These are phyloP conservation scores for Panurus biarmicus DNA, from an alignment of 2,113 vertebrate species.

Conservation along the genomic window DNA sequence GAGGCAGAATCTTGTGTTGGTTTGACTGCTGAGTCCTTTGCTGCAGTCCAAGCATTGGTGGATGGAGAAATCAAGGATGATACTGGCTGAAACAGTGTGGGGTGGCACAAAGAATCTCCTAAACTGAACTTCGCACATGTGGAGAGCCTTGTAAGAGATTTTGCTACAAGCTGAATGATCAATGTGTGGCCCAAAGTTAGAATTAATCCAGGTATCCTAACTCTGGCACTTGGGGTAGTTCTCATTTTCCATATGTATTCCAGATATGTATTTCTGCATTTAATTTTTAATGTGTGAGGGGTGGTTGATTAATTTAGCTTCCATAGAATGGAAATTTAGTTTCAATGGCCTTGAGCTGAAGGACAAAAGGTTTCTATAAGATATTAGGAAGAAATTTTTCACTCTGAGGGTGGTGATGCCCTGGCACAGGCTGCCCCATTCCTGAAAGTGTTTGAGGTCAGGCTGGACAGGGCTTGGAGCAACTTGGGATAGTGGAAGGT, in stretches of 20 bases:
- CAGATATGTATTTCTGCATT: rapidly evolving
- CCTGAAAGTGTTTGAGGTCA: neutral
- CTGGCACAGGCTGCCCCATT: neutral
- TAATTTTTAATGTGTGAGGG: neutral
- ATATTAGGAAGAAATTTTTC: neutral
- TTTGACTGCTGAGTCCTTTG: neutral
- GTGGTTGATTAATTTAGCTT: neutral
- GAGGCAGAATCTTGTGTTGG: neutral
- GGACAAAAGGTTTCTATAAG: neutral
- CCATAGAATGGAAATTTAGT: neutral
- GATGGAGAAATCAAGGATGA: neutral
- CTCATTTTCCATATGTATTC: neutral
- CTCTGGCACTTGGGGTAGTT: neutral
- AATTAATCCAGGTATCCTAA: neutral
- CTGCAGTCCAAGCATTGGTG: rapidly evolving
- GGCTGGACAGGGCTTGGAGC: neutral
- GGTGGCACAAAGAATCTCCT: neutral
- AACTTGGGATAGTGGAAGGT: neutral
- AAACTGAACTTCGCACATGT: rapidly evolving
- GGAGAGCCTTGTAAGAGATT: neutral
- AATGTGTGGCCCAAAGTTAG: rapidly evolving
- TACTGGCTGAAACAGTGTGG: neutral
- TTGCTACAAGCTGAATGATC: rapidly evolving
- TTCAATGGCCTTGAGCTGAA: neutral
- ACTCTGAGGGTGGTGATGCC: neutral